These are phyloP conservation scores for Bombus affinis DNA, from an alignment of 1,140 invertebrate species.

Conservation along the genomic window DNA sequence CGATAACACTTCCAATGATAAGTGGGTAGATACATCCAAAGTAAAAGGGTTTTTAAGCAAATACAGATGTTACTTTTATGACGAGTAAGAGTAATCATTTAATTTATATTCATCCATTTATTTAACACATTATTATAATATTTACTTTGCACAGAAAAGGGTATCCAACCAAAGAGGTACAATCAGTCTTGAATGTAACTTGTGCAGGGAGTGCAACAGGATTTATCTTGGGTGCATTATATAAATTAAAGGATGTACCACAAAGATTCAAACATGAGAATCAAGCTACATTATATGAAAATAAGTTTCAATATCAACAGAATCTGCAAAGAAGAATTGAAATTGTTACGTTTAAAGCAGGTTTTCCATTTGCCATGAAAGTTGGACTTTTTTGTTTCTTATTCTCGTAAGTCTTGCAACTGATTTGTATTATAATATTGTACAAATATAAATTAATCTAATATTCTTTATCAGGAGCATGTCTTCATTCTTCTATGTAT, in stretches of 20 bases:
- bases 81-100: slow-evolving; percentile 46
- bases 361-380: slow-evolving; percentile 86
- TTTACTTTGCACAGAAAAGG: slow-evolving; percentile 84
- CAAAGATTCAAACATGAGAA: slow-evolving; percentile 89
- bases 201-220: slow-evolving; percentile 84
- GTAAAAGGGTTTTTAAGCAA: slow-evolving; percentile 20
- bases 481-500: slow-evolving; percentile 85
- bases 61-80: slow-evolving; percentile 50
- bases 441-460: slow-evolving; percentile 4
- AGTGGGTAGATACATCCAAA: background rate
- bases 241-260: slow-evolving; percentile 84
- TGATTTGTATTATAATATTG: background rate
- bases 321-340: slow-evolving; percentile 86
- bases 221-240: slow-evolving; percentile 85
- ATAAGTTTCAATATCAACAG: slow-evolving; percentile 85
- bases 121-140: background rate
- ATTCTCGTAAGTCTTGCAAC: slow-evolving; percentile 84
- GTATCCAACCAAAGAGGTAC: slow-evolving; percentile 84
- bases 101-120: background rate
- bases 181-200: slow-evolving; percentile 83
- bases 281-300: slow-evolving; percentile 87
- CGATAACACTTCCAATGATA: too few relatives aligned
- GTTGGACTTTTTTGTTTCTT: slow-evolving; percentile 85
- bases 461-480: slow-evolving; percentile 78
- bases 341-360: slow-evolving; percentile 87